Percentiles rank a stretch among this genome's conserved stretches.
These are phyloP conservation scores for Salmo trutta DNA, from an alignment of 2,797 vertebrate genomes.

Conservation along the genomic window DNA sequence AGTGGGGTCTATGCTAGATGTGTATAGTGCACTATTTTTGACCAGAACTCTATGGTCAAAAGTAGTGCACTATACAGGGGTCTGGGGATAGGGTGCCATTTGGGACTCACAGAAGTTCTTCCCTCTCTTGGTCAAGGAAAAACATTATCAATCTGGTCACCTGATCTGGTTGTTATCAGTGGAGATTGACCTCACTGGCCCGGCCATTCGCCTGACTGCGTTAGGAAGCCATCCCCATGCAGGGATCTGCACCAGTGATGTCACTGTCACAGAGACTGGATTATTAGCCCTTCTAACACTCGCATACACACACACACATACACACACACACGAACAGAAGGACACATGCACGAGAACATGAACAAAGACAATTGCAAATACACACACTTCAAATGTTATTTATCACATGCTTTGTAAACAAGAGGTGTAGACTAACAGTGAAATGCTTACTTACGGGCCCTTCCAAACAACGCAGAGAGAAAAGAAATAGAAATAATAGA, in stretches of 20 bases:
- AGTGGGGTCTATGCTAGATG: too few relatives aligned
- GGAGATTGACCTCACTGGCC: constrained; percentile 33
- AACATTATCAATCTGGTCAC: constrained; percentile 1
- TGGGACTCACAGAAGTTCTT: too few relatives aligned
- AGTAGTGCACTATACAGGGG: neutral
- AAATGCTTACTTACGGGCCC: too few relatives aligned
- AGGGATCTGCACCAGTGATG: neutral
- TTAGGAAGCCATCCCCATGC: neutral
- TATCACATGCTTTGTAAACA: too few relatives aligned
- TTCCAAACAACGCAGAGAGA: too few relatives aligned
- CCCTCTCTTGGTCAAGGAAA: too few relatives aligned
- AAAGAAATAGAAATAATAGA: too few relatives aligned
- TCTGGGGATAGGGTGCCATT: neutral
- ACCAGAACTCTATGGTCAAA: neutral
- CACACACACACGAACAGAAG: neutral
- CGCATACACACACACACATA: constrained; percentile 1
- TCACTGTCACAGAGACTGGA: neutral
- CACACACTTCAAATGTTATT: neutral
- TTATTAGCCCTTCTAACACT: neutral
- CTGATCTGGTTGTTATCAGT: constrained; percentile 25
- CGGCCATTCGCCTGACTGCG: constrained; percentile 33
- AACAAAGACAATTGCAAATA: neutral
- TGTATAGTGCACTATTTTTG: neutral
- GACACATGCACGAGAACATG: neutral
- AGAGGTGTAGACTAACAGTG: too few relatives aligned